Evolutionary conservation across 2,797 vertebrate species (phyloP), one percentile per base, ranked within the genome.

Genomic region (Vireo griseus): DNA sequence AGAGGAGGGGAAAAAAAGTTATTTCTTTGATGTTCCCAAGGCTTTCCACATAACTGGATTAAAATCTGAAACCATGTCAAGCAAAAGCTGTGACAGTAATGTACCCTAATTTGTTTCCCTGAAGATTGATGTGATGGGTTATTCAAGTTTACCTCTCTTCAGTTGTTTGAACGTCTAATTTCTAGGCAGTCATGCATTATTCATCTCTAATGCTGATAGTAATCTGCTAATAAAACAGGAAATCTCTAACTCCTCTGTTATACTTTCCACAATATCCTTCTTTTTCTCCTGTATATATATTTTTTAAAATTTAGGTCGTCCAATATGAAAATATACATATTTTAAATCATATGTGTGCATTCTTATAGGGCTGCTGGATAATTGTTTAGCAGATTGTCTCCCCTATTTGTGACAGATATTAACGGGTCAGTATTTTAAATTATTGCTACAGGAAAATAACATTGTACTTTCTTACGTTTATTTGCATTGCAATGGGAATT

Each of bases 11-110:
- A 2, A 2, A 8, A 8, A 17, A 40, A 25, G 61, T 63, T 88
- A 51, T 69, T 88, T 88, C 72, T 95, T 63, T 94, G 63, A 85
- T 90, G 52, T 91, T 94, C 22, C 35, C 10, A 76, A 87, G 44
- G 29, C 42, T 94, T 86, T 84, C 58, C 80, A 71, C 6, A 1
- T 90, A 90, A 94, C 52, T 74, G 54, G 69, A 88, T 95, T 95
- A 86, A 81, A 88, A 73, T 21, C 61, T 88, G 83, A 67, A 88
- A 63, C 57, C 17, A 29, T 8, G 35, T 74, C 81, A 86, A 67
- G 91, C 19, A 67, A 84, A 84, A 93, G 9, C 72, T 86, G 39
- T 77, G 83, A 69, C 76, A 80, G 72, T 84, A 59, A 48, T 13
- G 33, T 42, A 86, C 37, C 12, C 19, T 76, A 37, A 37, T 90